phyloP scores from a whole-genome alignment of 2,113 vertebrate genomes.

The Mesembrinibis cayennensis region DNA sequence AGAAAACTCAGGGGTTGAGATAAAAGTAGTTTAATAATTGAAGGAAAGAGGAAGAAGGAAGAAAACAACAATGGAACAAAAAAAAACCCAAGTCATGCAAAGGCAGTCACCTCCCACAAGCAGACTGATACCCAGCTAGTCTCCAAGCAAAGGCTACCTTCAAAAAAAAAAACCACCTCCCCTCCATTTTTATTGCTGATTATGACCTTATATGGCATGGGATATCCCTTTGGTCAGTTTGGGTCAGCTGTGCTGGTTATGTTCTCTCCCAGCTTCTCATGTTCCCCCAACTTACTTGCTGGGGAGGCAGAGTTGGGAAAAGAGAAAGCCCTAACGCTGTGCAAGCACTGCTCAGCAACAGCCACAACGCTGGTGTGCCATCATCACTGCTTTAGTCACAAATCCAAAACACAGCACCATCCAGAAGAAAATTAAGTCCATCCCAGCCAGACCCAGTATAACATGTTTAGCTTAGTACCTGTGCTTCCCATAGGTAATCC shows the following conservation, averaged over 20 bases:
- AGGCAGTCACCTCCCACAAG: not conserved
- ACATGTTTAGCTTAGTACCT: not conserved
- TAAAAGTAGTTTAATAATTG: not conserved
- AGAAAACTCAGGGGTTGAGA: not conserved
- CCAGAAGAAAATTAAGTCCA: not conserved
- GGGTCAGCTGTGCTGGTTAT: not conserved
- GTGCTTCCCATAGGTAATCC: not conserved
- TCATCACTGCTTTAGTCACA: not conserved
- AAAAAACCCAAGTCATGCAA: not conserved
- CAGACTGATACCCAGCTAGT: not conserved
- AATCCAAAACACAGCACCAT: not conserved
- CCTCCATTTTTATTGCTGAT: not conserved
- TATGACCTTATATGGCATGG: not conserved
- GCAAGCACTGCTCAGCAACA: not conserved
- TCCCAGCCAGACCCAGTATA: not conserved
- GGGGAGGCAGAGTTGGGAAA: not conserved
- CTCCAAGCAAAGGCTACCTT: not conserved
- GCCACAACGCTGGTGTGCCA: not conserved
- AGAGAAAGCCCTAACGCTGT: fast-evolving
- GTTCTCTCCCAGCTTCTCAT: not conserved
- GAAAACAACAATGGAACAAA: not conserved
- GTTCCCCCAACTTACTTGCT: not conserved
- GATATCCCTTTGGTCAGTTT: not conserved
- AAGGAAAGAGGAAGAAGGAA: not conserved
- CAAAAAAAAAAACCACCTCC: not conserved